A percentile compares a stretch with the other conserved stretches of the same genome.
phyloP scores from a whole-genome alignment of 2,797 vertebrate species.

The Melanotaenia nigrans region DNA sequence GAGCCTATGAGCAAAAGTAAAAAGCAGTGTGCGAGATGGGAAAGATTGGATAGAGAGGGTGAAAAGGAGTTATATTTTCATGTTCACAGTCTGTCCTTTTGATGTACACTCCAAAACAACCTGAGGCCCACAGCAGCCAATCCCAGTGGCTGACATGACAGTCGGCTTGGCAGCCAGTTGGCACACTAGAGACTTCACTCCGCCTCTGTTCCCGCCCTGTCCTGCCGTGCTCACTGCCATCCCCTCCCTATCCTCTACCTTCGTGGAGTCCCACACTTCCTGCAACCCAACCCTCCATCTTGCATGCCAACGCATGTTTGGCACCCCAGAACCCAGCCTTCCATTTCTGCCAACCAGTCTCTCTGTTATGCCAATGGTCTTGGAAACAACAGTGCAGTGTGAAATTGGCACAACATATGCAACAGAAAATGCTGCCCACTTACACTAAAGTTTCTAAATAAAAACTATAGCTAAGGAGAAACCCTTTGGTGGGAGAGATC shows the following conservation, averaged over 20 bases:
- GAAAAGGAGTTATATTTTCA: conserved; percentile 73
- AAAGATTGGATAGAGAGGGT: conserved; percentile 63
- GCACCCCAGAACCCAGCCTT: conserved; percentile 68
- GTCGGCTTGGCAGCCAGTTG: conserved; percentile 73
- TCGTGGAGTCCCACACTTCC: conserved; percentile 50
- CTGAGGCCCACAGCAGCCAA: conserved; percentile 74
- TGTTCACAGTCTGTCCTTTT: conserved; percentile 80
- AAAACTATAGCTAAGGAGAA: conserved; percentile 58
- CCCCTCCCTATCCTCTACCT: conserved; percentile 64
- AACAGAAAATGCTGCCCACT: conserved; percentile 65
- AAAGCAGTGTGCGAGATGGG: conserved; percentile 50
- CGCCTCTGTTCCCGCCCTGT: conserved; percentile 73
- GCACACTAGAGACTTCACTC: conserved; percentile 63
- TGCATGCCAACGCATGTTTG: conserved; percentile 76
- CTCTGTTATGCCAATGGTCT: conserved; percentile 68
- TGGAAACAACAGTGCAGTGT: conserved; percentile 63
- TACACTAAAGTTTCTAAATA: conserved; percentile 71
- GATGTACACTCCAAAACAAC: conserved; percentile 79
- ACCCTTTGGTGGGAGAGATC: conserved; percentile 62
- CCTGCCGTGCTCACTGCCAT: conserved; percentile 58
- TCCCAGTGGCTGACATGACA: conserved; percentile 78
- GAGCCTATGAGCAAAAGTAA: conserved; percentile 58
- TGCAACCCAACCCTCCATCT: conserved; percentile 60
- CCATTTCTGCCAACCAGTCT: conserved; percentile 70
- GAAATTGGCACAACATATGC: conserved; percentile 63